Conservation (phyloP, 1,140 invertebrate genomes). For the Drosophila orosa region DNA sequence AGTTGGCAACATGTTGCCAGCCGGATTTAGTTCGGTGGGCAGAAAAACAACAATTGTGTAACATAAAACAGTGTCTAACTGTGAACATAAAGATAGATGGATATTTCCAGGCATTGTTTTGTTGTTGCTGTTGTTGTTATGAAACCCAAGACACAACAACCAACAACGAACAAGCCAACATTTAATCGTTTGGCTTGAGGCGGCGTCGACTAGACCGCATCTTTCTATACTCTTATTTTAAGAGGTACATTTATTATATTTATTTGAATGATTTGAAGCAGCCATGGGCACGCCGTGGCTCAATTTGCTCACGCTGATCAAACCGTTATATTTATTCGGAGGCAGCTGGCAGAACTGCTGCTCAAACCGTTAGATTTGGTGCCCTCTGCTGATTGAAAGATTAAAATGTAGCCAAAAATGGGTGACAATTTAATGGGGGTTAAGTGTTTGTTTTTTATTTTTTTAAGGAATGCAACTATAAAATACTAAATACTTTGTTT, state of each 20-base stretch:
- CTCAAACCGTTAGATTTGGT: too few species aligned
- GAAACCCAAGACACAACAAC: slow-evolving; percentile 62
- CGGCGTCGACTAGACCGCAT: slow-evolving; percentile 17
- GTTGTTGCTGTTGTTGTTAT: slow-evolving; percentile 60
- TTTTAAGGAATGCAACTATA: too few species aligned
- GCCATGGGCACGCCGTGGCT: too few species aligned
- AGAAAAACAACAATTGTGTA: slow-evolving; percentile 49
- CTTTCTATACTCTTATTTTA: slow-evolving; percentile 9
- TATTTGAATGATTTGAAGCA: neutral
- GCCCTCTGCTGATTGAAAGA: too few species aligned
- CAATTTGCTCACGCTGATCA: too few species aligned
- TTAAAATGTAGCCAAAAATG: too few species aligned
- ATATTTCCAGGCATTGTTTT: slow-evolving; percentile 77
- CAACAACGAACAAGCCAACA: slow-evolving; percentile 32
- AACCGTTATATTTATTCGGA: too few species aligned
- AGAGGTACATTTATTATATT: neutral
- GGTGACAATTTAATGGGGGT: too few species aligned
- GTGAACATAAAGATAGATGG: slow-evolving; percentile 60
- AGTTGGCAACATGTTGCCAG: slow-evolving; percentile 48
- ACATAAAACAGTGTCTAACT: slow-evolving; percentile 36
- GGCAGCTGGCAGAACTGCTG: too few species aligned
- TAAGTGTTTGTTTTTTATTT: too few species aligned
- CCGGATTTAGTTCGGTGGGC: slow-evolving; percentile 28
- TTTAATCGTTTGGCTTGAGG: slow-evolving; percentile 29
- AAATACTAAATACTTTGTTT: too few species aligned